Evolutionary conservation across 2,113 vertebrate genomes (phyloP), one percentile per base, ranked within the genome.

Genomic region (Suncus etruscus): DNA sequence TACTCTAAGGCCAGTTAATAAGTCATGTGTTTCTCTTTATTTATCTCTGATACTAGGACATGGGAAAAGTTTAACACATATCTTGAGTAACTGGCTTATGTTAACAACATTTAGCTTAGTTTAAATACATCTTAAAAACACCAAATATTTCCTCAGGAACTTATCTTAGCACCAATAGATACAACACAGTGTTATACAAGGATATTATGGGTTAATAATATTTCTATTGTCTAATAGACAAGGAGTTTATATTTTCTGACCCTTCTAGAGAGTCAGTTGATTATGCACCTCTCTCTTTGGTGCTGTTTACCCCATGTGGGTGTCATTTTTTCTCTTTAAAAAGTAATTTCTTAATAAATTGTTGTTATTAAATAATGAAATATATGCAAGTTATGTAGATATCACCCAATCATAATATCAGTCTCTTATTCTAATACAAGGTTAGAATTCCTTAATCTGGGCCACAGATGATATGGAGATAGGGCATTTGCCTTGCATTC

Each of bases 51-150:
- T 87, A 58, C 20, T 27, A 72, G 24, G 16, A 25, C 66, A 9
- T 58, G 63, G 72, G 54, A 80, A 85, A 90, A 39, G 18, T 68
- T 51, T 66, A 85, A 70, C 48, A 58, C 74, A 39, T 92, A 77
- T 83, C 39, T 68, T 73, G 75, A 29, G 76, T 86, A 47, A 85
- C n/a, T 51, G 10, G 75, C 6, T 78, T 85, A 51, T 3, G 22
- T 66, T 72, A 86, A 89, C 70, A 89, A 77, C 12, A 61, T 75
- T 85, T 83, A 92, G 47, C 18, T 29, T 39, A 32, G 75, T 69
- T 90, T 51, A 82, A 48, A 76, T 76, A 88, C 27, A 76, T 54
- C 76, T 92, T 78, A 88, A 63, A 79, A 84, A 24, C 20, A 85
- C 3, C 47, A 63, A 50, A 15, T n/a, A 54, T 78, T 91, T 69